These are phyloP conservation scores for Carposina sasakii DNA, from an alignment of 1,140 invertebrate genomes.

Conservation along the genomic window DNA sequence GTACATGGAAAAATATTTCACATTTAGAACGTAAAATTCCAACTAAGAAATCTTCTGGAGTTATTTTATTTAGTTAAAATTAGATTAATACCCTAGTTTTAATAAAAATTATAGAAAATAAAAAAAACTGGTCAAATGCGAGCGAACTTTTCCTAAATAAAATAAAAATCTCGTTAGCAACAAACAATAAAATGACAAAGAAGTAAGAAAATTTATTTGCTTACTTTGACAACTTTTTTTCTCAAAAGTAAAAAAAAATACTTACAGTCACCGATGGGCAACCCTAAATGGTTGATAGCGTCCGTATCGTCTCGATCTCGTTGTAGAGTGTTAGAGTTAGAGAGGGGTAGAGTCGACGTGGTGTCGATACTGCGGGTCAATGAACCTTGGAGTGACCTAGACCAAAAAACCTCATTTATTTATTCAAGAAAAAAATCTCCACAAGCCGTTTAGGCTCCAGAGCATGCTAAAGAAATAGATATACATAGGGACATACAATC, in stretches of 20 bases:
- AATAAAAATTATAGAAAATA: slow-evolving; percentile 10
- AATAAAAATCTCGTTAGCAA: neutral
- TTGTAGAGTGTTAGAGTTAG: slow-evolving; percentile 73
- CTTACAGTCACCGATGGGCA: slow-evolving; percentile 47
- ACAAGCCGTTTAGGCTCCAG: no score
- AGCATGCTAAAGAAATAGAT: no score
- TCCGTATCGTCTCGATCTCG: slow-evolving; percentile 68
- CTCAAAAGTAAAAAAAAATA: neutral
- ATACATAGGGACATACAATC: no score
- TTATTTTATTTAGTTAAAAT: no score
- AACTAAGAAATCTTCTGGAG: no score
- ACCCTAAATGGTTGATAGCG: slow-evolving; percentile 58
- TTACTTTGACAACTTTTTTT: no score
- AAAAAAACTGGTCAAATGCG: neutral
- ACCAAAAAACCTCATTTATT: no score
- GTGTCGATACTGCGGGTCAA: slow-evolving; percentile 65
- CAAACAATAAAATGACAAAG: neutral
- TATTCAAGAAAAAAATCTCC: no score
- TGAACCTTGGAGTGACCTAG: slow-evolving; percentile 61
- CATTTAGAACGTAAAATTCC: no score
- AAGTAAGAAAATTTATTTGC: slow-evolving; percentile 4
- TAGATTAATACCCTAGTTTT: neutral
- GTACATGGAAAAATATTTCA: no score
- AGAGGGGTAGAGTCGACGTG: slow-evolving; percentile 63
- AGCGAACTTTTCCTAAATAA: no score